phyloP scores from a whole-genome alignment of 2,797 vertebrate genomes.

The Acomys russatus region DNA sequence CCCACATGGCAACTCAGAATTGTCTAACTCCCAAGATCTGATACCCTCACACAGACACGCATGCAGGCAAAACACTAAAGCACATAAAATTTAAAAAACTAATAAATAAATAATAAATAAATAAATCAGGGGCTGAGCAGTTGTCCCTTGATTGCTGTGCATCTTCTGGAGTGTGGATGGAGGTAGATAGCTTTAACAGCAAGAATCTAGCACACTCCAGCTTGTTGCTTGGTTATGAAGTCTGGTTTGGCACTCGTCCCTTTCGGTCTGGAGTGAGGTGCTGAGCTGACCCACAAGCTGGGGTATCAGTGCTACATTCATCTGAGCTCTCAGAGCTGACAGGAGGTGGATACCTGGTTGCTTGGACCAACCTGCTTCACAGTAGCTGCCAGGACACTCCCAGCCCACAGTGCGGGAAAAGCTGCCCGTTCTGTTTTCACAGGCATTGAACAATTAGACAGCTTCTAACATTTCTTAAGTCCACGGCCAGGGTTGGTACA shows the following conservation, averaged over 20 bases:
- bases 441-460: not conserved
- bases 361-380: not conserved
- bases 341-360: not conserved
- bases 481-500: not conserved
- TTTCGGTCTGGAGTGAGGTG: rapidly evolving
- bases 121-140: too few relatives aligned
- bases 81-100: too few relatives aligned
- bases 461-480: conserved; percentile 1
- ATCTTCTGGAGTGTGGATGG: not conserved
- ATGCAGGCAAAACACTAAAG: too few relatives aligned
- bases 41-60: too few relatives aligned
- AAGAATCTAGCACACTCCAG: not conserved
- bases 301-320: not conserved
- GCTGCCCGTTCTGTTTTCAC: not conserved
- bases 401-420: not conserved
- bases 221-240: too few relatives aligned
- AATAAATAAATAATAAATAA: too few relatives aligned
- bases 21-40: too few relatives aligned
- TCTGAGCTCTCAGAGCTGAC: not conserved
- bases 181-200: not conserved
- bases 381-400: too few relatives aligned
- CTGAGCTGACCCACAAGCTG: too few relatives aligned
- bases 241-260: not conserved
- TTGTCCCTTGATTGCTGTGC: too few relatives aligned
- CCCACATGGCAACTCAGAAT: too few relatives aligned